Evolutionary conservation across 2,888 invertebrate genomes (phyloP).

Genomic region (Himalopsyche kuldschensis): DNA sequence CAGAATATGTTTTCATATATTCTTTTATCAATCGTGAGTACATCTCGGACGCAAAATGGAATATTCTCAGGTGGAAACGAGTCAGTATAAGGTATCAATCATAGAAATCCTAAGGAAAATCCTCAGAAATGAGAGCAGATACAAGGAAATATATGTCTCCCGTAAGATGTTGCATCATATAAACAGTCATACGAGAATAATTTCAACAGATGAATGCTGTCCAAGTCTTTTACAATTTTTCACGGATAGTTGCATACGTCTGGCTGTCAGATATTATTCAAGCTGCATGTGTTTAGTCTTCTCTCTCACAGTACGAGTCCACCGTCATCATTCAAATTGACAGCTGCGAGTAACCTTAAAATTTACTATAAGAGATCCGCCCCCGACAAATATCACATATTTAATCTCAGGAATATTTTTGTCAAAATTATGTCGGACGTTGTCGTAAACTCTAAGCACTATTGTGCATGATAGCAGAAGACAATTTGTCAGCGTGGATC

Average conservation of each 20-base stretch:
- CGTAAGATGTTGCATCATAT: not conserved
- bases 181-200: not conserved
- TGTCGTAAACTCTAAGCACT: not conserved
- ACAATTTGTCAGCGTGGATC: not conserved
- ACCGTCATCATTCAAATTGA: not conserved
- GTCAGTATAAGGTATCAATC: not conserved
- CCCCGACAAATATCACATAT: not conserved
- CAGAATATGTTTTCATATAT: not conserved
- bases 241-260: not conserved
- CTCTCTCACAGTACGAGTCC: not conserved
- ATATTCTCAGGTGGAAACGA: not conserved
- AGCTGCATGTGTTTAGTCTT: not conserved
- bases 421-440: not conserved
- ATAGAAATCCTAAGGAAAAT: not conserved
- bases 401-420: not conserved
- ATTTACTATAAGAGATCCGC: not conserved
- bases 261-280: not conserved
- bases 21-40: not conserved
- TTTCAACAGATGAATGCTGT: not conserved
- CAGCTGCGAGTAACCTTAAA: not conserved
- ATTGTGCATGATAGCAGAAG: not conserved
- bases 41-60: not conserved
- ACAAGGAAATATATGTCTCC: not conserved
- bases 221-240: not conserved
- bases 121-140: not conserved